Percentiles rank a stretch among this genome's conserved stretches.
Conservation (phyloP, 1,140 invertebrate genomes). For the Diploscapter pachys region DNA sequence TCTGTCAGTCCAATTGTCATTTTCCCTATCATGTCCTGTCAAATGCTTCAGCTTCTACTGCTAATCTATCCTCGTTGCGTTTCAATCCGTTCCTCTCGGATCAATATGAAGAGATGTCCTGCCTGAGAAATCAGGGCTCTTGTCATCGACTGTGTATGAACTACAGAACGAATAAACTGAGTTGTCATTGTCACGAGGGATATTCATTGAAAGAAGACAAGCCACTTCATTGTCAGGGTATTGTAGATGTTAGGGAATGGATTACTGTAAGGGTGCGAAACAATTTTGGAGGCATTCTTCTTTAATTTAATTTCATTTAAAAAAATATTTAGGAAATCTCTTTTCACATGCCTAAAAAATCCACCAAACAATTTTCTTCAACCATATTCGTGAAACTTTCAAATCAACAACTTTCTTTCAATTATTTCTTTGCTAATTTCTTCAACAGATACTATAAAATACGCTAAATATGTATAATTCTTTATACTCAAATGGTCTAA, state of each 20-base stretch:
- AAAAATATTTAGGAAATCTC: too few species aligned
- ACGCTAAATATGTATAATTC: too few species aligned
- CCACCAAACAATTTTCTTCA: too few species aligned
- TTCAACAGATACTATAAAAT: too few species aligned
- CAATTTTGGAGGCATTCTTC: neutral
- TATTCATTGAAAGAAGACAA: slow-evolving; percentile 38
- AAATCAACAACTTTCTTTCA: neutral
- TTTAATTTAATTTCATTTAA: too few species aligned
- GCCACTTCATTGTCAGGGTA: slow-evolving; percentile 47
- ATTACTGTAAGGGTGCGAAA: neutral
- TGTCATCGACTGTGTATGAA: slow-evolving; percentile 37
- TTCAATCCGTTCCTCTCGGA: neutral
- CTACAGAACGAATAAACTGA: slow-evolving; percentile 18
- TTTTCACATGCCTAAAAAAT: too few species aligned
- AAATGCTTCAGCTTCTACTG: neutral
- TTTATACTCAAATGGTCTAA: too few species aligned
- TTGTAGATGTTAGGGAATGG: slow-evolving; percentile 11
- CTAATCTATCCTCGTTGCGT: neutral
- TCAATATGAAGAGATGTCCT: slow-evolving; percentile 5
- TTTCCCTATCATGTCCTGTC: neutral
- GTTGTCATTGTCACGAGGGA: slow-evolving; percentile 38
- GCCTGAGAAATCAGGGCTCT: slow-evolving; percentile 3
- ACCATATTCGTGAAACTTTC: neutral
- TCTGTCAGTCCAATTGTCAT: neutral
- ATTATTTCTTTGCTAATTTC: neutral